Base-by-base conservation (phyloP, 1,140 invertebrate genomes). In the Vanessa atalanta region DNA sequence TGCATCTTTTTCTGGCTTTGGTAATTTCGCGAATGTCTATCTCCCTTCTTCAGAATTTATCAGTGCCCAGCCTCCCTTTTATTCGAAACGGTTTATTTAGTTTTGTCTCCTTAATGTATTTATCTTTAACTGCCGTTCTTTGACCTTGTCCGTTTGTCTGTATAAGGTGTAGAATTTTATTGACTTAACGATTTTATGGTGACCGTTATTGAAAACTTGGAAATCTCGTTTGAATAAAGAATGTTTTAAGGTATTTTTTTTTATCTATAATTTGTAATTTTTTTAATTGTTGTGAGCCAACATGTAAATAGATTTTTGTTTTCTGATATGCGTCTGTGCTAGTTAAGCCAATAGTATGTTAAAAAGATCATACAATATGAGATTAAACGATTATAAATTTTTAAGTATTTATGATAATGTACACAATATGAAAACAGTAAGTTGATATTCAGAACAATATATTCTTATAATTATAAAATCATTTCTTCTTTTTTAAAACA, bases 1-100 rank as follows among this genome's bases (percentile, higher is more conserved):
- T 73, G 61, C 76, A 16, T 87, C 83, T 70, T 75, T 65, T 69
- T 86, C 82, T 71, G 51, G n/a, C 80, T 64, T 47, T 14, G 6
- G 16, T 16, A 7, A n/a, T 23, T 51, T 48, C 12, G 50, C 69
- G 65, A 82, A 77, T 73, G 16, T 47, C 61, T 61, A 65, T 87
- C 81, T 77, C 83, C 64, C 50, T 88, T 66, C 6, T 64, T 14
- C 73, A 57, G 76, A 79, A 84, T 88, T 87, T 89, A 89, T 90
- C 87, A 83, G 74, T 65, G 53, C 66, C 48, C 75, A 80, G 75
- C 77, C 80, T 80, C 88, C 86, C 80, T 84, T 61, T 86, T 84
- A 87, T 87, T 81, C 82, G 80, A 77, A 80, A 80, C 83, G 77
- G 87, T 86, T 90, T 90, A 90, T 91, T 90, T 92, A 90, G 89